phyloP scores from a whole-genome alignment of 1,140 invertebrate genomes.

The Artemia franciscana region DNA sequence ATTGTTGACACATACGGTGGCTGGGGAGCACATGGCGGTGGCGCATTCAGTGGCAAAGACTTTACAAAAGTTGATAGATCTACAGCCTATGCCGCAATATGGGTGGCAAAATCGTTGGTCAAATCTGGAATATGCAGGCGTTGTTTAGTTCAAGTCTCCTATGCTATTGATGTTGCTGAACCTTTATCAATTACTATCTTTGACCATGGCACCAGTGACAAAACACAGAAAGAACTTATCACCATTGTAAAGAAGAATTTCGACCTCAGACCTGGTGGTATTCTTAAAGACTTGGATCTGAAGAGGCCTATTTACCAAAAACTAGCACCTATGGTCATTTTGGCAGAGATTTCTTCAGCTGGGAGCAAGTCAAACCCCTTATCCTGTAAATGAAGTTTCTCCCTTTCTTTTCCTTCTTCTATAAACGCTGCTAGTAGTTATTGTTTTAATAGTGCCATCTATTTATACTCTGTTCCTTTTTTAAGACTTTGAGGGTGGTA shows the following conservation, averaged over 20 bases:
- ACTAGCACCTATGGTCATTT: too few relatives aligned
- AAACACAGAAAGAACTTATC: conserved; percentile 66
- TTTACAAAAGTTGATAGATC: conserved; percentile 91
- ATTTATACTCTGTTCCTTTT: too few relatives aligned
- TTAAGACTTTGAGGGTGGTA: too few relatives aligned
- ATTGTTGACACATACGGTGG: conserved; percentile 98
- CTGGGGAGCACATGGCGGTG: conserved; percentile 91
- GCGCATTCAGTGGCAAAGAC: conserved; percentile 89
- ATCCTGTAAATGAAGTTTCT: too few relatives aligned
- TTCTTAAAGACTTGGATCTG: conserved; percentile 92
- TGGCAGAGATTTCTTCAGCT: conserved; percentile 82
- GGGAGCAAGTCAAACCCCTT: conserved; percentile 84
- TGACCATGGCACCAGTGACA: conserved; percentile 81
- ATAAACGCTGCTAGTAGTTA: too few relatives aligned
- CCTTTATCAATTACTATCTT: conserved; percentile 91
- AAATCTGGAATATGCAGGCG: conserved; percentile 66
- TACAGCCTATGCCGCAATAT: conserved; percentile 84
- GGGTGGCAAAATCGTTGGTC: conserved; percentile 85
- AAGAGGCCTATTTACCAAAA: too few relatives aligned
- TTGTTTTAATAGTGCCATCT: too few relatives aligned
- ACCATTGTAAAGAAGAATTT: conserved; percentile 88
- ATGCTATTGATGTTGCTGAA: conserved; percentile 85
- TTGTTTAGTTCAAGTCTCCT: conserved; percentile 78
- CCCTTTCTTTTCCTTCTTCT: too few relatives aligned
- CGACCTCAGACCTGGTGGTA: conserved; percentile 86